These are phyloP conservation scores for Odontophorus gujanensis DNA, from an alignment of 2,113 vertebrate genomes.

Conservation along the genomic window DNA sequence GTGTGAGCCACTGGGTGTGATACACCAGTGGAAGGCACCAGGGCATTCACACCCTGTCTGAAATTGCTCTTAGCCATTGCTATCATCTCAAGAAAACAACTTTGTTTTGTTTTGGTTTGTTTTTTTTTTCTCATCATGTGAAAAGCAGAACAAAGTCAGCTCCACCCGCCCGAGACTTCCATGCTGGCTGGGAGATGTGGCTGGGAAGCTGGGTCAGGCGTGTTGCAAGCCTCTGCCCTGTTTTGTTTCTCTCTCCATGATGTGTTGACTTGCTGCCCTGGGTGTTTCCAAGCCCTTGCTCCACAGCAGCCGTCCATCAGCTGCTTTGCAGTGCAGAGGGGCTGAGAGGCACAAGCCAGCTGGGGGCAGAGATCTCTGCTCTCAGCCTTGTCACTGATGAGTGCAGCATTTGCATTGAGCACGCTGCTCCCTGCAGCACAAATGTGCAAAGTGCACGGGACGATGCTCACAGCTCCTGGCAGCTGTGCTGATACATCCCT, in stretches of 20 bases:
- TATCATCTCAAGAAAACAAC: not conserved
- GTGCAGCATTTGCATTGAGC: rapidly evolving
- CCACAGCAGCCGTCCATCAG: not conserved
- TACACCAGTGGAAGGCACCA: not conserved
- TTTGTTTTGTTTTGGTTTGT: not conserved
- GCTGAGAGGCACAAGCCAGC: not conserved
- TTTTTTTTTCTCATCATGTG: not conserved
- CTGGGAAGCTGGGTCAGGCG: not conserved
- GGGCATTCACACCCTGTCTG: not conserved
- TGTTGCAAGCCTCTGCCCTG: not conserved
- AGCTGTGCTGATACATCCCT: not conserved
- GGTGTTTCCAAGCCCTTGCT: not conserved
- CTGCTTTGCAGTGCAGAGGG: not conserved
- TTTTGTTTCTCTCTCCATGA: not conserved
- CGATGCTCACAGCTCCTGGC: not conserved
- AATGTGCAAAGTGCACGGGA: rapidly evolving
- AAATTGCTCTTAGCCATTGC: not conserved
- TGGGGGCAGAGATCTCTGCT: not conserved
- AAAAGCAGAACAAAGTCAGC: not conserved
- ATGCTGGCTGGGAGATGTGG: not conserved
- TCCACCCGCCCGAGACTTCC: not conserved
- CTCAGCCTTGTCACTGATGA: not conserved
- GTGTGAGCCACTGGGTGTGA: not conserved
- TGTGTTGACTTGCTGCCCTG: not conserved
- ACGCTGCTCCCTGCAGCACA: not conserved